Percentiles rank a stretch among this genome's conserved stretches.
These are phyloP conservation scores for Parazoanthus atlanticus DNA, from an alignment of 92 coral and sea anemone species.

Conservation along the genomic window DNA sequence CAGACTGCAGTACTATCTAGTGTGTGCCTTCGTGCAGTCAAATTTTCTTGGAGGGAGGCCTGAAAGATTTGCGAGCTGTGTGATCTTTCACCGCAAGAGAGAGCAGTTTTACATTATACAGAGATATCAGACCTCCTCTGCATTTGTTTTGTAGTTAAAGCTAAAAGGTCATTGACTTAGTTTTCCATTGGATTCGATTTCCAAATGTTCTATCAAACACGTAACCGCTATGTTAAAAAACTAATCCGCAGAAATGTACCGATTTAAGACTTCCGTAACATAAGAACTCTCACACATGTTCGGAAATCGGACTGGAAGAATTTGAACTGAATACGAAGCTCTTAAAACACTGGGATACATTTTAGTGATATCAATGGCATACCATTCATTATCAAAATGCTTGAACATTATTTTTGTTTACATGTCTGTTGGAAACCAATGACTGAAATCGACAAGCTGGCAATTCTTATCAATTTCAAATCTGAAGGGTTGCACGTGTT, in stretches of 20 bases:
- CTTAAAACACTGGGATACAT: slow-evolving; percentile 34
- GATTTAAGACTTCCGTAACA: slow-evolving; percentile 29
- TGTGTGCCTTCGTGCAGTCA: background rate
- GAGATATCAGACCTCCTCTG: slow-evolving; percentile 20
- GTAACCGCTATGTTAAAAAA: background rate
- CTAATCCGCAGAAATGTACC: background rate
- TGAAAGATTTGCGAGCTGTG: slow-evolving; percentile 10
- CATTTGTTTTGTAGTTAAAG: slow-evolving; percentile 29
- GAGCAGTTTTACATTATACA: slow-evolving; percentile 24
- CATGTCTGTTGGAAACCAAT: slow-evolving; percentile 25
- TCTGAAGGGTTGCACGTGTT: background rate
- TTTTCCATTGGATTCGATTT: slow-evolving; percentile 1
- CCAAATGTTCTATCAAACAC: slow-evolving; percentile 9
- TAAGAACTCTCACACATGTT: background rate
- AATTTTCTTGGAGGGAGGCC: background rate
- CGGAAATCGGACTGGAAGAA: too few species aligned
- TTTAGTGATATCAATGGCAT: slow-evolving; percentile 41
- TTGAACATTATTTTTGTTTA: background rate
- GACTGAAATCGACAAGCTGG: background rate
- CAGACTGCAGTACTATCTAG: background rate
- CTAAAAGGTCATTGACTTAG: slow-evolving; percentile 29
- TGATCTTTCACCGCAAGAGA: slow-evolving; percentile 27
- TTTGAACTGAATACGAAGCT: background rate
- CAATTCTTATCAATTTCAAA: background rate
- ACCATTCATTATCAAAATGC: slow-evolving; percentile 34